A percentile compares a stretch with the other conserved stretches of the same genome.
Conservation (phyloP, 1,140 invertebrate species). For the Metopolophium dirhodum region DNA sequence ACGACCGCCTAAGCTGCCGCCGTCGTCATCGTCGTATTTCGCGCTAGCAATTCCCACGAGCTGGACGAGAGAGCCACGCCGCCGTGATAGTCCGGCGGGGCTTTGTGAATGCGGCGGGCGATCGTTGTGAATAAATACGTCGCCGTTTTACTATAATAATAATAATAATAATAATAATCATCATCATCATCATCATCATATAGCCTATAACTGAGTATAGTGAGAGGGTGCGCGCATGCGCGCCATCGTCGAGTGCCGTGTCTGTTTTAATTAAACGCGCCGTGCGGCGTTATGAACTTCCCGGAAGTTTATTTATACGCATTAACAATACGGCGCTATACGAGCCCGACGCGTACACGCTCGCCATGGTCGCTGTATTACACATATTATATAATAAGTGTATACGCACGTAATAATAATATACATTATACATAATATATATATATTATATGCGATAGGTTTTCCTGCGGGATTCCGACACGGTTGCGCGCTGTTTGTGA, state of each 20-base stretch:
- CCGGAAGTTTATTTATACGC: background rate
- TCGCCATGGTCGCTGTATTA: background rate
- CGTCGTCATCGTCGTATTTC: background rate
- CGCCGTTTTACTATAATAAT: background rate
- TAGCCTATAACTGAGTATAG: background rate
- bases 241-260: background rate
- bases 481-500: too few species aligned
- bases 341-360: background rate
- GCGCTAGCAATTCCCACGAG: background rate
- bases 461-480: background rate
- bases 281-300: background rate
- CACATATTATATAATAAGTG: background rate
- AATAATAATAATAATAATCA: too few species aligned
- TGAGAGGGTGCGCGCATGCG: background rate
- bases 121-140: background rate
- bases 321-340: background rate
- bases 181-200: too few species aligned
- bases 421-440: too few species aligned
- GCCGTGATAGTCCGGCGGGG: background rate
- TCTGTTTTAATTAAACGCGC: conserved; percentile 49
- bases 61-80: background rate
- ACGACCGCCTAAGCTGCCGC: too few species aligned
- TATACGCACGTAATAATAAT: background rate
- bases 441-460: background rate
- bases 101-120: background rate